Evolutionary conservation across 2,797 vertebrate genomes (phyloP).

Genomic region (Ibycter americanus): DNA sequence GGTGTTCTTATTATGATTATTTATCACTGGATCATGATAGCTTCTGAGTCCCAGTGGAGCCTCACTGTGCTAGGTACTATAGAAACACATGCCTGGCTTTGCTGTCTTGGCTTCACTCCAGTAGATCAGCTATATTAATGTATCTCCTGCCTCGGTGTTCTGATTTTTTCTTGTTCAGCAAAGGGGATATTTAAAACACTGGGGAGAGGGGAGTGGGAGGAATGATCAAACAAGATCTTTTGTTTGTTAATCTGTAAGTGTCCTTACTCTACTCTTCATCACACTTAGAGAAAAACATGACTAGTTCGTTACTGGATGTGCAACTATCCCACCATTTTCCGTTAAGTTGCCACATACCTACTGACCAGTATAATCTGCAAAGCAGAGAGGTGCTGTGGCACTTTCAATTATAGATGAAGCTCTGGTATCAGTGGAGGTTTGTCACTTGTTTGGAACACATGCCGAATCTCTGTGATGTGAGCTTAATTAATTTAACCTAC

Average conservation of each 20-base stretch:
- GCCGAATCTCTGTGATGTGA: background rate
- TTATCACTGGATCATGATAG: background rate
- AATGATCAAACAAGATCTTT: background rate
- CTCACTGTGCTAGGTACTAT: background rate
- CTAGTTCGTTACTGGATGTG: constrained; percentile 1
- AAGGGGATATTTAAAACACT: constrained; percentile 1
- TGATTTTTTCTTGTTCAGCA: background rate
- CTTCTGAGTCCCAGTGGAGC: background rate
- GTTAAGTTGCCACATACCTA: background rate
- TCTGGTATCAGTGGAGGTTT: background rate
- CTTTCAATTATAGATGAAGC: constrained; percentile 22
- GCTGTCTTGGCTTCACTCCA: background rate
- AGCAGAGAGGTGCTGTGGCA: background rate
- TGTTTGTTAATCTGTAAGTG: background rate
- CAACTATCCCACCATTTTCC: background rate
- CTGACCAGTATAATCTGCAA: background rate
- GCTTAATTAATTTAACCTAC: constrained; percentile 35
- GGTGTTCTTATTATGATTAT: constrained; percentile 14
- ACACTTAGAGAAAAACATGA: background rate
- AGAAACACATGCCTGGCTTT: background rate
- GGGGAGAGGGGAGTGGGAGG: background rate
- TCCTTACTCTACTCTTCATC: background rate
- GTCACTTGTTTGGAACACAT: constrained; percentile 36
- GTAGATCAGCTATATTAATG: background rate
- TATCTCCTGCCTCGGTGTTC: background rate